A percentile compares a stretch with the other conserved stretches of the same genome.
Conservation (phyloP, 2,113 vertebrate genomes). For the Eptesicus fuscus region DNA sequence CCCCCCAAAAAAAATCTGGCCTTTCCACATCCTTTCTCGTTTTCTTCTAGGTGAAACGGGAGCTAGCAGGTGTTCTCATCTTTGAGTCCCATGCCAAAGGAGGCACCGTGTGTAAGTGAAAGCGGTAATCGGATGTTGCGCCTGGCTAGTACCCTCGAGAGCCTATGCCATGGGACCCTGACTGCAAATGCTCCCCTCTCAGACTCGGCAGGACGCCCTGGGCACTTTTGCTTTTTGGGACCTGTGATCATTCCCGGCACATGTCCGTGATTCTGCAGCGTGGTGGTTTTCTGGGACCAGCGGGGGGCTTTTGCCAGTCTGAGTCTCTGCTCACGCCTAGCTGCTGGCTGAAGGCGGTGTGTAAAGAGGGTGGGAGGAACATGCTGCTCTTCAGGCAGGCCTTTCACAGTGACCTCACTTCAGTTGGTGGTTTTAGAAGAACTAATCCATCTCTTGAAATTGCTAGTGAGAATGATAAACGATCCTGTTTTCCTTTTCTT, state of each 20-base stretch:
- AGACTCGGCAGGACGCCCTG: background rate
- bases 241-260: background rate
- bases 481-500: background rate
- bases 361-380: background rate
- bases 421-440: background rate
- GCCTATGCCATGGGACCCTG: background rate
- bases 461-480: background rate
- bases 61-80: constrained; percentile 94
- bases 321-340: background rate
- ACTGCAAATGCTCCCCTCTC: background rate
- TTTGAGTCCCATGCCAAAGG: constrained; percentile 97
- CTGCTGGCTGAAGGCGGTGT: background rate
- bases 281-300: background rate
- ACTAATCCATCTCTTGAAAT: background rate
- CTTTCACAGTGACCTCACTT: background rate
- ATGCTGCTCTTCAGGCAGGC: background rate
- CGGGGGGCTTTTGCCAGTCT: accelerated
- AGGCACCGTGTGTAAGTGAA: constrained; percentile 96
- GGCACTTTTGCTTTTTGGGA: background rate
- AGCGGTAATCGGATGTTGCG: accelerated
- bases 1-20: background rate
- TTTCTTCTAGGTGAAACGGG: constrained; percentile 91
- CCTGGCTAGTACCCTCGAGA: accelerated
- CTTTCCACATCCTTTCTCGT: constrained; percentile 2
- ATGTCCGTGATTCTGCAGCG: background rate